Evolutionary conservation across 2,888 invertebrate species (phyloP), one percentile per base, ranked within the genome.

Genomic region (Dicycla oo): DNA sequence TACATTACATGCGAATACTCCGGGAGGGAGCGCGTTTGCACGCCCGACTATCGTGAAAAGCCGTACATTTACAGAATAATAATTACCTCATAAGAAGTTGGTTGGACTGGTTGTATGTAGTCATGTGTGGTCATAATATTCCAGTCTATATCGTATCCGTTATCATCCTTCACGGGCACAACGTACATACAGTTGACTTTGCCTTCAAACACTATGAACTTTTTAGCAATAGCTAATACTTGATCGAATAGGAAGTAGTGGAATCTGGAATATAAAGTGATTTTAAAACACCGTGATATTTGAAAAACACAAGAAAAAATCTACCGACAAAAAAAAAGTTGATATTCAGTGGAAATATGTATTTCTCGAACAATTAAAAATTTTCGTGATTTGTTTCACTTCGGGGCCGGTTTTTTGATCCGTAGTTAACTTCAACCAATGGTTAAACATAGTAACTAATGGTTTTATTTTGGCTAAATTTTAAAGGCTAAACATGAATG

Each of bases 241-340:
- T 98, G 96, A 11, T 96, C 96, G 89, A 98, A 98, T n/a, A 99
- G 81, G 88, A 98, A 97, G 58, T 96, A 96, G 89, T 99, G 98
- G 88, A 98, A 98, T 26, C 95, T 93, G 87, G 91, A 96, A 74
- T 3, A 57, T 40, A 65, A 60, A 20, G 45, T 67, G 20, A 40
- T 26, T 23, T 26, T 43, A 23, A 40, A 5, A 15, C 53, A 11
- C 30, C 15, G 15, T 20, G 20, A 54, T 11, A 1, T 34, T 69
- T 38, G 34, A 26, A 18, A 20, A 69, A 6, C 13, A 69, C n/a
- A 40, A n/a, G 13, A 43, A 66, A 40, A 26, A 26, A 10, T n/a
- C 18, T 26, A 30, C n/a, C n/a, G 7, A 30, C 7, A 8, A n/a
- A 20, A 20, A 20, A 20, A 13, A 23, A 7, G 4, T 53, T 26